A percentile compares a stretch with the other conserved stretches of the same genome.
Conservation (phyloP, 2,888 invertebrate species). For the Nematopogon swammerdamellus region DNA sequence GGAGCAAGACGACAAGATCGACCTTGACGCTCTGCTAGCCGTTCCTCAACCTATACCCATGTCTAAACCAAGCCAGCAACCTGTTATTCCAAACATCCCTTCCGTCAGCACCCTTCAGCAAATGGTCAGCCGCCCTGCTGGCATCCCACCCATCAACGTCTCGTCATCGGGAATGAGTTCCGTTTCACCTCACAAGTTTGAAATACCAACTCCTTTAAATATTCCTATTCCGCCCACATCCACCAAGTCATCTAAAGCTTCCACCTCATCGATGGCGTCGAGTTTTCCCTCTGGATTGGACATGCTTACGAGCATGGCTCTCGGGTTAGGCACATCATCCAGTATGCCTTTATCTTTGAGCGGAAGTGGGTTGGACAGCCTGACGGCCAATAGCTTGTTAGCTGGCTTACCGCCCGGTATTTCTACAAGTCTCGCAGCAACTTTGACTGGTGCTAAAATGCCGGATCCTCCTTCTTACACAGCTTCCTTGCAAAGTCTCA, state of each 20-base stretch:
- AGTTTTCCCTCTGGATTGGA: conserved; percentile 46
- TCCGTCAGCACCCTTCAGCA: conserved; percentile 49
- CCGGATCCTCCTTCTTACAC: conserved; percentile 48
- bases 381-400: conserved; percentile 50
- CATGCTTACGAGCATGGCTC: conserved; percentile 51
- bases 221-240: conserved; percentile 60
- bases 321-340: conserved; percentile 35
- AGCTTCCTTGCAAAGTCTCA: conserved; percentile 41
- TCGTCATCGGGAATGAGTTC: conserved; percentile 39
- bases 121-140: conserved; percentile 49
- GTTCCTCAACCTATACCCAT: conserved; percentile 54
- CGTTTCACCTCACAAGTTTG: conserved; percentile 52
- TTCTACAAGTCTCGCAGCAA: conserved; percentile 39
- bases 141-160: conserved; percentile 47
- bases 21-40: conserved; percentile 54
- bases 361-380: conserved; percentile 38
- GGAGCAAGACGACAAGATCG: conserved; percentile 67
- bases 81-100: conserved; percentile 41
- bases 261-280: conserved; percentile 48
- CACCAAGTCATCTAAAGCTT: conserved; percentile 56
- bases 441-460: conserved; percentile 37
- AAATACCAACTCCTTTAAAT: conserved; percentile 51
- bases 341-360: conserved; percentile 43
- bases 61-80: conserved; percentile 34
- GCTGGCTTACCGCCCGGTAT: conserved; percentile 39